phyloP scores from a whole-genome alignment of 2,797 vertebrate genomes.

The Phataginus tricuspis region DNA sequence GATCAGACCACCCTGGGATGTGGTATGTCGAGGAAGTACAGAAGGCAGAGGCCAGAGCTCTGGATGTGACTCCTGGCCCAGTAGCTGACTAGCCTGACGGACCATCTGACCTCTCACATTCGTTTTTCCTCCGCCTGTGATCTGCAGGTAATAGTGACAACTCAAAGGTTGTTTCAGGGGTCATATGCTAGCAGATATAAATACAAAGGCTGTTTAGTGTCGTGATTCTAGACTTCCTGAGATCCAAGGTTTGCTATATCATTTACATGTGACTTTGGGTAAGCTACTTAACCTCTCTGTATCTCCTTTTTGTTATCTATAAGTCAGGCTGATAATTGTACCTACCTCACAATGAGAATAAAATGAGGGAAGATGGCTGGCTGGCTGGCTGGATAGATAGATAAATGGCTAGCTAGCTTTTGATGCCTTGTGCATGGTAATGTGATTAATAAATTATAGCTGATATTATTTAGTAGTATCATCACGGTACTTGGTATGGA shows the following conservation, averaged over 20 bases:
- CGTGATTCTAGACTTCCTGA: neutral
- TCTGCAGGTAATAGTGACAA: neutral
- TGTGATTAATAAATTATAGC: neutral
- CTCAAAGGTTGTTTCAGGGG: neutral
- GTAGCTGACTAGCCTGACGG: neutral
- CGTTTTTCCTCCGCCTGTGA: neutral
- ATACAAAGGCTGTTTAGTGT: neutral
- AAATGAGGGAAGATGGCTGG: neutral
- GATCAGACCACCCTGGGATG: neutral
- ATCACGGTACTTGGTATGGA: neutral
- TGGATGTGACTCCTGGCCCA: neutral
- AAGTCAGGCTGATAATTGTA: neutral
- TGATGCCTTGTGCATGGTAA: neutral
- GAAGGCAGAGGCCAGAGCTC: neutral
- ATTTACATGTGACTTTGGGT: neutral
- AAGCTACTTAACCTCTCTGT: constrained; percentile 41
- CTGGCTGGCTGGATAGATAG: too few species aligned
- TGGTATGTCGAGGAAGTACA: neutral
- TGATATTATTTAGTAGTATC: neutral
- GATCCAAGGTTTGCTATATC: neutral
- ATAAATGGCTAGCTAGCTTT: neutral
- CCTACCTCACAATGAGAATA: neutral
- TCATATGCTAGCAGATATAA: constrained; percentile 2
- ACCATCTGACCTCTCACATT: neutral
- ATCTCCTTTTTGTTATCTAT: constrained; percentile 10